Evolutionary conservation across 2,113 vertebrate genomes (phyloP), one percentile per base, ranked within the genome.

Genomic region (Sinocyclocheilus anophthalmus): DNA sequence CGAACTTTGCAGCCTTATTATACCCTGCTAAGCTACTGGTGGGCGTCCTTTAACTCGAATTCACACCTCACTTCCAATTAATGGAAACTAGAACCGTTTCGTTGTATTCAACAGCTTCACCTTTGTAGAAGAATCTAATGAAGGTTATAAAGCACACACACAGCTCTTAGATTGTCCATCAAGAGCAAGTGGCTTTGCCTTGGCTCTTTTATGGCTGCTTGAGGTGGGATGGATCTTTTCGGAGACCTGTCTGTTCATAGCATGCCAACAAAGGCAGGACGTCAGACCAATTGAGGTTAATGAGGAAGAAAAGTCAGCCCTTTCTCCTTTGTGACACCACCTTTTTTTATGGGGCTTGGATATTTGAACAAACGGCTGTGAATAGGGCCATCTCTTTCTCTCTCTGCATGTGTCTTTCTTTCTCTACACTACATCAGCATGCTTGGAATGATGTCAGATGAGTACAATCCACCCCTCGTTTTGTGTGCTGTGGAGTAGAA

Each of bases 401-500:
- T 77, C 48, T 37, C 50, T 78, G n/a, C 48, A 14, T 76, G 37
- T 45, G n/a, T 76, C 75, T 76, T 18, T 76, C 55, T 81, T 26
- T 48, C 39, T 67, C 79, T 0, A 12, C 24, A 18, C 22, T 30
- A 18, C 61, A 45, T 81, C 75, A 53, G 59, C 24, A 63, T 63
- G 20, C 20, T n/a, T 79, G 76, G 33, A 33, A 42, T 80, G 78
- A 39, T 45, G 78, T 80, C 78, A 42, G 78, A 80, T 39, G 59
- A 39, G 37, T 45, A 26, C 59, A 65, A 45, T 65, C 37, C 22
- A 6, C 30, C 63, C 50, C 48, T 72, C 76, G 39, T 85, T 87
- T 91, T 69, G 14, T 30, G 45, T n/a, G 76, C 79, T 22, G 84
- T 22, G 16, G 50, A 87, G 37, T 24, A 70, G 26, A 80, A 87